Evolutionary conservation across 2,888 invertebrate genomes (phyloP).

Genomic region (Lasioglossum malachurum): DNA sequence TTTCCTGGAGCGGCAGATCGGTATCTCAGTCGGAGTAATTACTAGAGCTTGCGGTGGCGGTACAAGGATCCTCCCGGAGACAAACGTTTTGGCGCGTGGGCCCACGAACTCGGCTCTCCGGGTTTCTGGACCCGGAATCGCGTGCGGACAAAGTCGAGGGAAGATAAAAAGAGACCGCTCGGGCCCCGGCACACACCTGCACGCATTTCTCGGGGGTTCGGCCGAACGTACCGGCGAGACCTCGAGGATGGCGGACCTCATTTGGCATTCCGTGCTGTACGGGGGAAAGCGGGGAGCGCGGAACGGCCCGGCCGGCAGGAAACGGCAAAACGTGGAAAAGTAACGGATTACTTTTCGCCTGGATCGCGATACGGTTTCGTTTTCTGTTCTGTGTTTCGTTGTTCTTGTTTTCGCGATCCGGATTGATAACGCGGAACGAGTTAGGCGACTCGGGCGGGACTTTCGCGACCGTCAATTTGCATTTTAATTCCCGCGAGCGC

Average conservation of each 20-base stretch:
- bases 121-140: conserved; percentile 42
- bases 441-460: not conserved
- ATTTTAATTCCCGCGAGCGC: conserved; percentile 39
- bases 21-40: conserved; percentile 70
- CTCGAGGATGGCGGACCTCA: conserved; percentile 4
- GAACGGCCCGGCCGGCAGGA: conserved; percentile 5
- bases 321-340: conserved; percentile 12
- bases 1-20: conserved; percentile 57
- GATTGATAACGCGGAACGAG: not conserved
- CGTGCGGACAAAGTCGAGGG: not conserved
- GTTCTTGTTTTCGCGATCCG: not conserved
- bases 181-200: conserved; percentile 28
- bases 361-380: not conserved
- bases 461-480: conserved; percentile 41
- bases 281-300: not conserved
- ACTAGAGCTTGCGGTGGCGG: conserved; percentile 53
- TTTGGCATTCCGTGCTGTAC: conserved; percentile 31
- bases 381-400: not conserved
- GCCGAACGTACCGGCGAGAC: not conserved
- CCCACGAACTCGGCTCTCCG: conserved; percentile 29
- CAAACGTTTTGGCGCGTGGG: conserved; percentile 69
- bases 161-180: conserved; percentile 39
- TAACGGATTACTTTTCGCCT: not conserved
- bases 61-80: conserved; percentile 46
- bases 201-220: conserved; percentile 7